Conservation (phyloP, 2,888 invertebrate genomes). For the Andrena minutula region DNA sequence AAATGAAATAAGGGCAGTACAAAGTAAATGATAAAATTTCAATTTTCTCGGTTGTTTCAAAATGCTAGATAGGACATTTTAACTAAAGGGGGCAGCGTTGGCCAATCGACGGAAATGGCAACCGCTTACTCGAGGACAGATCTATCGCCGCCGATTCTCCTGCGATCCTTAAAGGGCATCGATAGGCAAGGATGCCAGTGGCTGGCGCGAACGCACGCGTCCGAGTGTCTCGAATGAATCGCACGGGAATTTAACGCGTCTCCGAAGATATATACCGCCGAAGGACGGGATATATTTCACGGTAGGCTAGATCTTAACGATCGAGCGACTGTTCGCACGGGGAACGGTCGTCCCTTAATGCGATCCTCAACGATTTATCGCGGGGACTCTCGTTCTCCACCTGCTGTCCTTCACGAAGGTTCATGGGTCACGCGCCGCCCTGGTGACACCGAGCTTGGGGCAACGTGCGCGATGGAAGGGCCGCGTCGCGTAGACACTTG, state of each 20-base stretch:
- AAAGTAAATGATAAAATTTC: too few species aligned
- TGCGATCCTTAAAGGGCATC: slow-evolving; percentile 33
- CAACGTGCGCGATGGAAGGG: slow-evolving; percentile 30
- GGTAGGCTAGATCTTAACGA: slow-evolving; percentile 36
- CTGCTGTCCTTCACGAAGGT: slow-evolving; percentile 40
- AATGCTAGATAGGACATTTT: too few species aligned
- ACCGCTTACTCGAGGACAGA: background rate
- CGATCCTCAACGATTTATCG: slow-evolving; percentile 48
- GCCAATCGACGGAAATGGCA: slow-evolving; percentile 22
- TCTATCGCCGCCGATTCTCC: background rate
- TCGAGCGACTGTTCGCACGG: slow-evolving; percentile 7
- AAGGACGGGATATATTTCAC: slow-evolving; percentile 33
- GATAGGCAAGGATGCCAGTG: background rate
- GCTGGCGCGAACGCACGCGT: slow-evolving; percentile 24
- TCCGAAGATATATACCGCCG: slow-evolving; percentile 18
- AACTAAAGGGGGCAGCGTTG: too few species aligned
- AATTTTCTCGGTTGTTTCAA: too few species aligned
- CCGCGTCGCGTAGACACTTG: slow-evolving; percentile 61
- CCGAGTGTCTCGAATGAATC: background rate
- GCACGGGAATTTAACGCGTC: slow-evolving; percentile 28
- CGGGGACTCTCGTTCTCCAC: slow-evolving; percentile 49
- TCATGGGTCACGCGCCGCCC: slow-evolving; percentile 32
- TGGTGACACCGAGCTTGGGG: slow-evolving; percentile 27
- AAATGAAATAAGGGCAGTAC: too few species aligned
- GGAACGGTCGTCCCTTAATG: slow-evolving; percentile 19